phyloP scores from a whole-genome alignment of 2,113 vertebrate species.

The Eclectus roratus region DNA sequence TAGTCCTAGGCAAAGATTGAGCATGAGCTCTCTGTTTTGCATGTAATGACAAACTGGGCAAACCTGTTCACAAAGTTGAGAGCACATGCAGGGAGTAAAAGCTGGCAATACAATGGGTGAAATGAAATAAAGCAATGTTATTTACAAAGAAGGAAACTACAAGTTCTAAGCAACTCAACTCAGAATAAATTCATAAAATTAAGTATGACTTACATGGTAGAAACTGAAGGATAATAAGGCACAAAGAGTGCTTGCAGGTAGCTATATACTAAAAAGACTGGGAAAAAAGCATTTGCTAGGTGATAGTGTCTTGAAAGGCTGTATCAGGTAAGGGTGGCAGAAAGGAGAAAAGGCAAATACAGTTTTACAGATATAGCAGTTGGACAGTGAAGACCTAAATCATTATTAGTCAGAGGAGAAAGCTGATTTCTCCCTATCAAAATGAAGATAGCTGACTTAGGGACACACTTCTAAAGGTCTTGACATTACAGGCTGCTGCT shows the following conservation, averaged over 20 bases:
- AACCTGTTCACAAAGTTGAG: not conserved
- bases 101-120: not conserved
- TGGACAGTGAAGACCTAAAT: not conserved
- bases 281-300: not conserved
- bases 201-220: not conserved
- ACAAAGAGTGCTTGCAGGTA: not conserved
- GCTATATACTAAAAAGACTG: not conserved
- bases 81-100: not conserved
- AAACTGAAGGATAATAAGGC: not conserved
- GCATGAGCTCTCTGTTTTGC: not conserved
- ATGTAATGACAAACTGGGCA: not conserved
- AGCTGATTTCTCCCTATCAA: not conserved
- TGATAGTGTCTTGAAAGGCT: not conserved
- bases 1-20: not conserved
- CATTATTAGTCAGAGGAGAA: not conserved
- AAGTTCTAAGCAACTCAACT: not conserved
- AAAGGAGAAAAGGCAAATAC: not conserved
- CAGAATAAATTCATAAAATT: not conserved
- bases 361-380: not conserved
- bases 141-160: not conserved
- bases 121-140: not conserved
- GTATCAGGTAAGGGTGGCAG: accelerated
- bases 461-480: not conserved
- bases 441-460: not conserved
- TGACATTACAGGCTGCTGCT: not conserved